Base-by-base conservation (phyloP, 2,888 invertebrate species). In the Nemotelus pantherinus region DNA sequence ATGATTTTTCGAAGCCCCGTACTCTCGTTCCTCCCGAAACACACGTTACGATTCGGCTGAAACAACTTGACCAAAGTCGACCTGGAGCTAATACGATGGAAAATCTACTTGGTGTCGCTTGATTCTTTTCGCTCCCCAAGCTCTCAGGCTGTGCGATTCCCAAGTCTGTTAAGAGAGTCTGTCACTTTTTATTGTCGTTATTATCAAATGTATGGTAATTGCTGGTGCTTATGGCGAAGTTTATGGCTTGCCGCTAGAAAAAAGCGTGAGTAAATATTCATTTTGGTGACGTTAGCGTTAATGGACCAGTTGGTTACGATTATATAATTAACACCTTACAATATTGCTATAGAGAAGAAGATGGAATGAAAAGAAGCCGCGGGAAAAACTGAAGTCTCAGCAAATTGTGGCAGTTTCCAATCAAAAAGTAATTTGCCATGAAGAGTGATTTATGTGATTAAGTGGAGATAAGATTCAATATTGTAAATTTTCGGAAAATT, bases 121-220 rank as follows among this genome's bases (percentile, higher is more conserved):
- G 25, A 25, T 25, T 25, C 25, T 25, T 25, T 25, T 25, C 25
- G 25, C 25, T 25, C 25, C 25, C 25, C 25, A 25, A 25, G 25
- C 25, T 25, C 25, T 25, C 25, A 25, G 25, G 25, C 25, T 25
- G 25, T 39, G 43, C 55, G 70, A 70, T 55, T 70, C 43, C 3
- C 70, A 53, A 70, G 70, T 70, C 70, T 70, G 70, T 70, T 70
- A 70, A 70, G 70, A 70, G 70, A 70, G 70, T 70, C 70, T 70
- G 70, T 70, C 70, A 70, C 71, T 78, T 77, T 77, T 79, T 79
- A 79, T 79, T 74, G 75, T 77, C 77, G 74, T 79, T 79, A 79
- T 79, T 77, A 60, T 75, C 77, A 79, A 78, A 79, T 78, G 77
- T 77, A 79, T 78, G 79, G 79, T 79, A 79, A 79, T 79, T 79